Conservation (phyloP, 2,888 invertebrate species). For the Heliconius sara region DNA sequence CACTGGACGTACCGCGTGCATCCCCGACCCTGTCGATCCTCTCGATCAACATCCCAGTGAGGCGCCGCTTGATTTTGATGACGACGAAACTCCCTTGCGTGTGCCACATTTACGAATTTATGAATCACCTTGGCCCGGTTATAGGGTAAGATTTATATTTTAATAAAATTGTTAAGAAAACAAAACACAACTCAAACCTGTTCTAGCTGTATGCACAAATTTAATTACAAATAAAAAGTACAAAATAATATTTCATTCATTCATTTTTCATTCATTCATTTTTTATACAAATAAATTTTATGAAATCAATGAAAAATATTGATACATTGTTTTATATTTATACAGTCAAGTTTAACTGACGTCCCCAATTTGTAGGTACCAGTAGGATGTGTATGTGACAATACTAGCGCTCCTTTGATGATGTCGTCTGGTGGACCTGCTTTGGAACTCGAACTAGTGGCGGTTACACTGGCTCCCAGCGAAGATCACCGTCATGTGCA, state of each 20-base stretch:
- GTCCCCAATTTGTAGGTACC: slow-evolving; percentile 75
- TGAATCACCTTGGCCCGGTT: slow-evolving; percentile 89
- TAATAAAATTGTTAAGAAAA: not conserved
- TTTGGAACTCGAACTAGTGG: slow-evolving; percentile 90
- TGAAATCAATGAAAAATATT: not conserved
- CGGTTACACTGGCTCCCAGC: slow-evolving; percentile 88
- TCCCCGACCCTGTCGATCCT: slow-evolving; percentile 55
- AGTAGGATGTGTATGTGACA: slow-evolving; percentile 92
- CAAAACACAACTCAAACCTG: too few relatives aligned
- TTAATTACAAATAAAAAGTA: not conserved
- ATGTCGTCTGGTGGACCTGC: slow-evolving; percentile 69
- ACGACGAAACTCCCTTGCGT: slow-evolving; percentile 71
- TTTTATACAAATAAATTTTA: too few relatives aligned
- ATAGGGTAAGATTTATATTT: slow-evolving; percentile 67
- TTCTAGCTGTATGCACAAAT: not conserved
- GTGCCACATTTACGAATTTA: slow-evolving; percentile 84
- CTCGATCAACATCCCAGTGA: slow-evolving; percentile 52
- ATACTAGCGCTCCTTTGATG: slow-evolving; percentile 74
- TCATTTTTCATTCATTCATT: too few relatives aligned
- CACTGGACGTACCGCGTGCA: slow-evolving; percentile 85
- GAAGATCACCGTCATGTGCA: slow-evolving; percentile 93
- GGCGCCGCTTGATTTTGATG: slow-evolving; percentile 54
- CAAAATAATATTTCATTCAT: too few relatives aligned
- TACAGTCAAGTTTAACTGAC: not conserved
- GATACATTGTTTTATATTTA: not conserved